Evolutionary conservation across 2,888 invertebrate species (phyloP).

Genomic region (Salpingus planirostris): DNA sequence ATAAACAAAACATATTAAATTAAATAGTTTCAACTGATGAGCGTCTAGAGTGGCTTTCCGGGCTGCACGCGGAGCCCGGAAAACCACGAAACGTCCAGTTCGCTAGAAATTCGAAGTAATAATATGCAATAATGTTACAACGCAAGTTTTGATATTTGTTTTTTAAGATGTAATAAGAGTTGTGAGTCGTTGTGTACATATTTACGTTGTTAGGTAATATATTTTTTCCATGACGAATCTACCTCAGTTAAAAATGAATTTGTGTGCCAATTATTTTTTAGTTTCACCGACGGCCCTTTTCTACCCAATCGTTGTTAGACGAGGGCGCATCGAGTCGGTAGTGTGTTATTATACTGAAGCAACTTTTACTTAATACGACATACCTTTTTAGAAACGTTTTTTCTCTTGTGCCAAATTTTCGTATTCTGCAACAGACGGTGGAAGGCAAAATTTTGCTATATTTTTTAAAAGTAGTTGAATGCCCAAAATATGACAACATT

Average conservation of each 20-base stretch:
- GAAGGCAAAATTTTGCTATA: constrained; percentile 13
- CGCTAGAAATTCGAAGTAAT: constrained; percentile 27
- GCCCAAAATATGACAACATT: constrained; percentile 10
- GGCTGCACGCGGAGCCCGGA: constrained; percentile 3
- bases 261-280: constrained; percentile 30
- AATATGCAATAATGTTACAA: constrained; percentile 40
- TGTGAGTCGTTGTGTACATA: constrained; percentile 37
- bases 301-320: too few species aligned
- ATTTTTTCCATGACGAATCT: constrained; percentile 38
- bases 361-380: too few species aligned
- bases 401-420: constrained; percentile 15
- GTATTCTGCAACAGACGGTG: too few species aligned
- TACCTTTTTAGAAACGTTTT: too few species aligned
- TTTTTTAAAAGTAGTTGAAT: too few species aligned
- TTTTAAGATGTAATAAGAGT: constrained; percentile 25
- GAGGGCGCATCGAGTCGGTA: too few species aligned
- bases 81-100: constrained; percentile 2
- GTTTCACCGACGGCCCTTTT: constrained; percentile 8
- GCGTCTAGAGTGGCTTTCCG: constrained; percentile 5
- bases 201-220: constrained; percentile 34
- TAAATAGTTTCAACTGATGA: constrained; percentile 6
- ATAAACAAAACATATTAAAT: constrained; percentile 10
- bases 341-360: too few species aligned
- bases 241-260: constrained; percentile 38
- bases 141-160: constrained; percentile 41